These are phyloP conservation scores for Eubasilissa regina DNA, from an alignment of 1,140 invertebrate species.

Conservation along the genomic window DNA sequence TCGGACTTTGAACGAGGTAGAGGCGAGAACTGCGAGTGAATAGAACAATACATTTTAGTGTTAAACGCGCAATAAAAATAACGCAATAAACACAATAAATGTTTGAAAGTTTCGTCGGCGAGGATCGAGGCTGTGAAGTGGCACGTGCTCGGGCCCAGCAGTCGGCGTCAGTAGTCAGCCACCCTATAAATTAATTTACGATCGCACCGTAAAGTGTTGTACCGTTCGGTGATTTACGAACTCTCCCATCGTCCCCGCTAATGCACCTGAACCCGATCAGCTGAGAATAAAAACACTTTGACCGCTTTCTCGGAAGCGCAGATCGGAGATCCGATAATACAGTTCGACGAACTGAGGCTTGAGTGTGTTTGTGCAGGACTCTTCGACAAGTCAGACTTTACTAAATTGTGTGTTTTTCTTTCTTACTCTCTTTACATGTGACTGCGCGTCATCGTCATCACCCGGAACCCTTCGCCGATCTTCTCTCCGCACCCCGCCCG, in stretches of 20 bases:
- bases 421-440: conserved; percentile 55
- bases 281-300: not conserved
- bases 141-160: not conserved
- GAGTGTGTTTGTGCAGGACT: conserved; percentile 8
- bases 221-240: conserved; percentile 21
- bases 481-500: conserved; percentile 60
- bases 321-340: not conserved
- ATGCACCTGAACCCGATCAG: conserved; percentile 18
- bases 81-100: conserved; percentile 30
- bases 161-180: not conserved
- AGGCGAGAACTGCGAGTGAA: not conserved
- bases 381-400: conserved; percentile 31
- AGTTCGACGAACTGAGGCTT: conserved; percentile 7
- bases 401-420: conserved; percentile 57
- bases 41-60: conserved; percentile 36
- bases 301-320: not conserved
- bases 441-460: conserved; percentile 47
- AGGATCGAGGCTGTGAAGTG: conserved; percentile 8
- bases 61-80: conserved; percentile 26
- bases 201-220: conserved; percentile 24
- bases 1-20: conserved; percentile 14
- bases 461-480: conserved; percentile 55
- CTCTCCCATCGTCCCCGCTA: conserved; percentile 6
- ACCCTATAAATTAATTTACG: conserved; percentile 43
- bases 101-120: conserved; percentile 3